phyloP scores from a whole-genome alignment of 35 echinoderm and acorn worm genomes.

The Ophioderma brevispina region DNA sequence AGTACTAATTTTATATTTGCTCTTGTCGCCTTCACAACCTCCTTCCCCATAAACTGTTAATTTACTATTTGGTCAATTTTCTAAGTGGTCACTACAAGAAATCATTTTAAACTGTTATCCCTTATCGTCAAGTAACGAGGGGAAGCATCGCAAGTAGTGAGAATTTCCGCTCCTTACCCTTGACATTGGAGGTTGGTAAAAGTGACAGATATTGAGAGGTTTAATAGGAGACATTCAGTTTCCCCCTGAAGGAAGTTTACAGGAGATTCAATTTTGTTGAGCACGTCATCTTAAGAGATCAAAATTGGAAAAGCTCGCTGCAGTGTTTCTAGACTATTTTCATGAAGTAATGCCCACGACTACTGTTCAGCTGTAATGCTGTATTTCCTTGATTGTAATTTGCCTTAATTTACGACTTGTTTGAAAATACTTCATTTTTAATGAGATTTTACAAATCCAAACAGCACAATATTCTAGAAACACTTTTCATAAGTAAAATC shows the following conservation, averaged over 20 bases:
- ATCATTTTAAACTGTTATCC: background rate
- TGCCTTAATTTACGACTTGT: background rate
- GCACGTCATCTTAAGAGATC: background rate
- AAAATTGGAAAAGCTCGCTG: background rate
- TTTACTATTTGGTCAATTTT: background rate
- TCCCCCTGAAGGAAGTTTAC: background rate
- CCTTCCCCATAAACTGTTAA: background rate
- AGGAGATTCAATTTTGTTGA: background rate
- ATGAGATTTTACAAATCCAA: background rate
- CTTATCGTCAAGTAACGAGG: background rate
- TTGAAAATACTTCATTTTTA: background rate
- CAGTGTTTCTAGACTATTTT: background rate
- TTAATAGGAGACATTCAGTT: constrained; percentile 2
- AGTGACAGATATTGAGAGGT: background rate
- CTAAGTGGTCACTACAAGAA: background rate
- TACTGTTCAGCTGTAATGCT: background rate
- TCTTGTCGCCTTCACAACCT: too few relatives aligned
- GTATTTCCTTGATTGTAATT: background rate
- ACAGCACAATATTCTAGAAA: background rate
- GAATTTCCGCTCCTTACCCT: background rate
- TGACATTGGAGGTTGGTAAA: background rate
- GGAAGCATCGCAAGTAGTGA: background rate
- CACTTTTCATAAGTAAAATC: background rate
- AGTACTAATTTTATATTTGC: background rate
- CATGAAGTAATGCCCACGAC: background rate